A percentile compares a stretch with the other conserved stretches of the same genome.
phyloP scores from a whole-genome alignment of 2,888 invertebrate genomes.

The Laothoe populi region DNA sequence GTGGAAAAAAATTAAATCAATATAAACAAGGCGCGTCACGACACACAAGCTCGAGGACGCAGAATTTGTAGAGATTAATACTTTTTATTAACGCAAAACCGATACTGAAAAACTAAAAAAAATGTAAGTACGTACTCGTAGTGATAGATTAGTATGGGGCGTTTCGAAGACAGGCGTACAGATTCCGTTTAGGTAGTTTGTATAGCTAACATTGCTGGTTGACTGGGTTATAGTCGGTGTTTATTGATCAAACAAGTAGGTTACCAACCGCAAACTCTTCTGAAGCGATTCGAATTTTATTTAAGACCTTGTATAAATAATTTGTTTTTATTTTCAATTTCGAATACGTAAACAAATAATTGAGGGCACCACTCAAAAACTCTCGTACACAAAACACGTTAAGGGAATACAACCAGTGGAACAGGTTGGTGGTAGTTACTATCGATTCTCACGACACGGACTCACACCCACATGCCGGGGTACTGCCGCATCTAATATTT shows the following conservation, averaged over 20 bases:
- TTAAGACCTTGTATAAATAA: conserved; percentile 4
- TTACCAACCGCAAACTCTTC: conserved; percentile 9
- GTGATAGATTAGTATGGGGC: neutral
- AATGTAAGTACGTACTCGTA: neutral
- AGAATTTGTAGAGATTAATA: conserved; percentile 3
- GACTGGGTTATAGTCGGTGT: neutral
- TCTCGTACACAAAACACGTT: neutral
- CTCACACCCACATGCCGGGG: conserved; percentile 7
- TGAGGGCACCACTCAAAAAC: neutral
- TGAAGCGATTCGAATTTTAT: conserved; percentile 4
- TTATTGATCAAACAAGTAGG: conserved; percentile 23
- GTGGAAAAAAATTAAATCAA: conserved; percentile 6
- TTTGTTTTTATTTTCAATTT: neutral
- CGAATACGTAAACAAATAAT: conserved; percentile 8
- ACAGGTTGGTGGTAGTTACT: conserved; percentile 17
- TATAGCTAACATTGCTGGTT: neutral
- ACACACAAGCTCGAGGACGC: neutral
- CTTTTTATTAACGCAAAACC: neutral
- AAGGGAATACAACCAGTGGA: conserved; percentile 11
- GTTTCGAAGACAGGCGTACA: too few species aligned
- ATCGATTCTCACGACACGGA: conserved; percentile 23
- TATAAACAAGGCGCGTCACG: neutral
- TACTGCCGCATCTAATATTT: conserved; percentile 55
- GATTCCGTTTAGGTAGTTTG: neutral
- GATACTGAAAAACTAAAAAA: neutral